Evolutionary conservation across 2,797 vertebrate genomes (phyloP).

Genomic region (Lepilemur ruficaudatus): DNA sequence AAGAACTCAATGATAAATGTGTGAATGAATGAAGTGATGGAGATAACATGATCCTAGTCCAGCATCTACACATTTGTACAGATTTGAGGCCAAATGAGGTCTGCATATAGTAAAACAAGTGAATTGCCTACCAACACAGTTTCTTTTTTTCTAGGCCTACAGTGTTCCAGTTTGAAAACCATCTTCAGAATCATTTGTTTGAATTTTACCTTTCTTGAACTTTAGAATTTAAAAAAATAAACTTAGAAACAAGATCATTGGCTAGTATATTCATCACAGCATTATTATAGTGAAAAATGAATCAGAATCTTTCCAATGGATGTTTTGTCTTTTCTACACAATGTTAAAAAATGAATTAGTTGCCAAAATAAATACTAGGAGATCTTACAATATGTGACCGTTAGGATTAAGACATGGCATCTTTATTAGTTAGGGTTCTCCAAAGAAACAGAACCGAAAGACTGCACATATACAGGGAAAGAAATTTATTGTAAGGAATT

Average conservation of each 20-base stretch:
- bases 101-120: not conserved
- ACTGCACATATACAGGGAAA: not conserved
- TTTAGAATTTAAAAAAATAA: slow-evolving; percentile 11
- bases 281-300: slow-evolving; percentile 20
- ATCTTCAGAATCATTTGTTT: not conserved
- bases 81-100: not conserved
- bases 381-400: not conserved
- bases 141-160: not conserved
- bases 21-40: not conserved
- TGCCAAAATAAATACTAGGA: not conserved
- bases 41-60: not conserved
- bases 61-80: not conserved
- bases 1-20: not conserved
- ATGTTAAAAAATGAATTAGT: not conserved
- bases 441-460: not conserved
- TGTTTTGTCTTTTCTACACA: not conserved
- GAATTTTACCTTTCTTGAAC: slow-evolving; percentile 20
- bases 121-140: not conserved
- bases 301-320: not conserved
- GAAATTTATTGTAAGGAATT: not conserved
- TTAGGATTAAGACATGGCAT: not conserved
- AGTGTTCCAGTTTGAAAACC: not conserved
- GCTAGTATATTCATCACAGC: not conserved
- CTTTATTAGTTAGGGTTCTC: not conserved
- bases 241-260: not conserved